Base-by-base conservation (phyloP, 2,113 vertebrate species). In the Hydropotes inermis region DNA sequence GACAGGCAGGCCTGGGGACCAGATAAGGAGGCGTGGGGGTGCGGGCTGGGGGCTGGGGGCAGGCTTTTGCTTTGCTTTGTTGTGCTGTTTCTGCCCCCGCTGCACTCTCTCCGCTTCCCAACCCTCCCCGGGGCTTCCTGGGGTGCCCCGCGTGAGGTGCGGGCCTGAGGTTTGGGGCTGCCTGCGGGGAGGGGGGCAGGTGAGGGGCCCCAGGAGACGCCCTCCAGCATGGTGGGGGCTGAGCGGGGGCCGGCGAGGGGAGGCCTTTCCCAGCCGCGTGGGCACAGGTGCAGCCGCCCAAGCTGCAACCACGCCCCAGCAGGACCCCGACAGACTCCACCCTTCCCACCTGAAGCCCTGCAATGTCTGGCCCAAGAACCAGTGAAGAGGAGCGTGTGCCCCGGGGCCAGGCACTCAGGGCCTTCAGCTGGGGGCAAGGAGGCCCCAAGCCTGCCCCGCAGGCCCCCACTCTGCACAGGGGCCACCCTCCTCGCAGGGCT, bases 341-440 rank as follows among this genome's bases (percentile, higher is more conserved):
- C 43, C 10, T 8, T 5, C 57, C 36, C 2, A 0, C 0, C 79
- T 2, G 2, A 3, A 5, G 87, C 76, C 67, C 33, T 0, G 8
- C 1, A 3, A 15, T 0, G 2, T 23, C 60, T 3, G 1, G 28
- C 4, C 55, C 33, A 2, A 39, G n/a, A 87, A 57, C 55, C 54
- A 16, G 28, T 0, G 2, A 83, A 0, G 23, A 33, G 55, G 52
- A 21, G 2, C 4, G 1, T 9, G 13, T 9, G 12, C 21, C 12
- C 3, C 21, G 0, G 27, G 0, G 0, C 28, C 45, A 0, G 16
- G 16, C 45, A 81, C 28, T 3, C 12, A 0, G 27, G 30, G 17
- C 76, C 39, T 2, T 28, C 81, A 2, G 12, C 0, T 1, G 7
- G 15, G 39, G 25, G 4, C 1, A 2, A 36, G 87, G 45, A 50